These are phyloP conservation scores for Halcyon smyrnensis DNA, from an alignment of 2,797 vertebrate species.

Conservation along the genomic window DNA sequence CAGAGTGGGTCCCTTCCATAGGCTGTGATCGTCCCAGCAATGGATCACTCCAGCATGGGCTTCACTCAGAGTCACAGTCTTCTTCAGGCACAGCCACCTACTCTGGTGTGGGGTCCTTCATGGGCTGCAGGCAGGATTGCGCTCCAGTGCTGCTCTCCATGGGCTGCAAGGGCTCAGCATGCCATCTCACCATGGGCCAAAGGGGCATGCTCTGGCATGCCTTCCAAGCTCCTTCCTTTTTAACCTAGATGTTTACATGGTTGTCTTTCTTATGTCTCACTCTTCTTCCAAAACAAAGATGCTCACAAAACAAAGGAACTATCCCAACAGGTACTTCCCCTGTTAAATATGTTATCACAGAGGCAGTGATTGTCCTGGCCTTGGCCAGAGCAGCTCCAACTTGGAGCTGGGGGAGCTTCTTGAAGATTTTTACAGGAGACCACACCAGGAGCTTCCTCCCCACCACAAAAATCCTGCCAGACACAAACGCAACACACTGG, in stretches of 20 bases:
- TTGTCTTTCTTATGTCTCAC: neutral
- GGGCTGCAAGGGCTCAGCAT: neutral
- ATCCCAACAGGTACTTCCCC: neutral
- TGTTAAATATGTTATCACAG: neutral
- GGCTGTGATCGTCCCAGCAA: neutral
- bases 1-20: neutral
- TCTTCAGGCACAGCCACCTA: neutral
- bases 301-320: neutral
- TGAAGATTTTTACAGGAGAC: no score
- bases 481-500: neutral
- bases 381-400: neutral
- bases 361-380: neutral
- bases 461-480: neutral
- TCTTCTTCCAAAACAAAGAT: neutral
- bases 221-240: neutral
- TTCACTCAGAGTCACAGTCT: neutral
- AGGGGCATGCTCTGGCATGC: neutral
- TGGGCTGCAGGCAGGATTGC: neutral
- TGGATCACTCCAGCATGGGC: neutral
- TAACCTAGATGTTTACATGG: neutral
- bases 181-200: neutral
- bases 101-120: neutral
- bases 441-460: neutral
- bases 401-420: neutral
- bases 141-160: neutral